Base-by-base conservation (phyloP, 2,797 vertebrate genomes). In the Neostethus bicornis region DNA sequence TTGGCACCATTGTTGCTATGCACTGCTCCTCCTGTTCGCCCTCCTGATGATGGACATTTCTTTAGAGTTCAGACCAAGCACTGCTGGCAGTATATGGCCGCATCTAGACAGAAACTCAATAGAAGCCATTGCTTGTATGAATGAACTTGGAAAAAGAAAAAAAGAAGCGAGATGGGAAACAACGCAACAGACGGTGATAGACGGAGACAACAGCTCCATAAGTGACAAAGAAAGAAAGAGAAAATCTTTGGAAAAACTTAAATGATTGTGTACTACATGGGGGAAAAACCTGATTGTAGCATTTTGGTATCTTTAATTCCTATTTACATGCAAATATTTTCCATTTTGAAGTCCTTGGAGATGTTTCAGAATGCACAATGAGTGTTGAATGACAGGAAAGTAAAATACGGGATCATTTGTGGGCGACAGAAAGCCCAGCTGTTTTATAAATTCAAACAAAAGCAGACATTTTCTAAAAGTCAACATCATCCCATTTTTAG, bases 31-130 rank as follows among this genome's bases (percentile, higher is more conserved):
- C 65, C 61, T 35, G 25, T 67, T 74, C 31, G 39, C 56, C 55
- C 5, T 49, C 67, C 77, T 80, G 74, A 82, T 88, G 86, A 89
- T 68, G 10, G 87, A 84, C 84, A 17, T 82, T 88, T 88, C 85
- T 87, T 87, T 82, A 78, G 86, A 83, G 80, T 75, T 77, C 39
- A 28, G 54, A 48, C 50, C 38, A 12, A 43, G 71, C 46, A 4
- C 60, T 56, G 56, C 70, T 69, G 62, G 77, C 81, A 74, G 67
- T 81, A 74, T 73, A 72, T 25, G 73, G 77, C 71, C 41, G 57
- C 54, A 46, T 29, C 53, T 41, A 63, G 86, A 91, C 85, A 90
- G 86, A 81, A 91, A 89, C 80, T 89, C 86, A 70, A 90, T 85
- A 89, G 20, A 26, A 62, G 42, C 63, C 54, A 34, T 31, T 50